These are phyloP conservation scores for Heterodera carotae DNA, from an alignment of 1,140 invertebrate species.

Conservation along the genomic window DNA sequence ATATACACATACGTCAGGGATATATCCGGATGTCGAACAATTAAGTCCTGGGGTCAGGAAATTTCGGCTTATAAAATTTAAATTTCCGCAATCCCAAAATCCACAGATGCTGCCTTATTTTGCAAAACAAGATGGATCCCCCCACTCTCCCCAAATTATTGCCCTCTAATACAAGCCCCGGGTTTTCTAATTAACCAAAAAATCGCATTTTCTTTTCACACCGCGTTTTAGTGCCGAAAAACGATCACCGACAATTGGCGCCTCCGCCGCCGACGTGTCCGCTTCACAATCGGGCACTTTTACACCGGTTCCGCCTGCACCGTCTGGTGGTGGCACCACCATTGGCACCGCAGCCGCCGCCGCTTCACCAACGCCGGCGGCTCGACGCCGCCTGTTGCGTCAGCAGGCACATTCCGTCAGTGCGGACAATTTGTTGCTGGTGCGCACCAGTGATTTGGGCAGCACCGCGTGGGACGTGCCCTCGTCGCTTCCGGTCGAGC, in stretches of 20 bases:
- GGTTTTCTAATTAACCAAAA: too few relatives aligned
- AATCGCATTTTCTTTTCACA: too few relatives aligned
- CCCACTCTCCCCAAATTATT: too few relatives aligned
- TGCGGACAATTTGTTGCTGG: constrained; percentile 15
- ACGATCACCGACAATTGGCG: neutral
- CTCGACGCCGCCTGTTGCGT: neutral
- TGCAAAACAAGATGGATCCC: neutral
- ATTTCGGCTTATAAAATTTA: too few relatives aligned
- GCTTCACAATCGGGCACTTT: neutral
- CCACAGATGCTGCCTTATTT: too few relatives aligned
- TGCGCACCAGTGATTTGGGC: neutral
- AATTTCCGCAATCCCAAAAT: too few relatives aligned
- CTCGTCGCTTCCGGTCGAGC: neutral
- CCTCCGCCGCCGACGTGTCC: neutral
- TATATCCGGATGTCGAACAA: too few relatives aligned
- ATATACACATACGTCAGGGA: too few relatives aligned
- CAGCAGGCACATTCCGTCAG: neutral
- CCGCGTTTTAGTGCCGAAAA: neutral
- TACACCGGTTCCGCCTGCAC: too few relatives aligned
- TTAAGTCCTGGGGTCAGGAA: too few relatives aligned
- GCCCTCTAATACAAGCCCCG: too few relatives aligned
- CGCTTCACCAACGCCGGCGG: neutral
- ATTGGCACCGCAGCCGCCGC: neutral
- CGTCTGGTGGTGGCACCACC: too few relatives aligned
- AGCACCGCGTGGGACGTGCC: neutral